phyloP scores from a whole-genome alignment of 2,113 vertebrate species.

The Oxyruncus cristatus region DNA sequence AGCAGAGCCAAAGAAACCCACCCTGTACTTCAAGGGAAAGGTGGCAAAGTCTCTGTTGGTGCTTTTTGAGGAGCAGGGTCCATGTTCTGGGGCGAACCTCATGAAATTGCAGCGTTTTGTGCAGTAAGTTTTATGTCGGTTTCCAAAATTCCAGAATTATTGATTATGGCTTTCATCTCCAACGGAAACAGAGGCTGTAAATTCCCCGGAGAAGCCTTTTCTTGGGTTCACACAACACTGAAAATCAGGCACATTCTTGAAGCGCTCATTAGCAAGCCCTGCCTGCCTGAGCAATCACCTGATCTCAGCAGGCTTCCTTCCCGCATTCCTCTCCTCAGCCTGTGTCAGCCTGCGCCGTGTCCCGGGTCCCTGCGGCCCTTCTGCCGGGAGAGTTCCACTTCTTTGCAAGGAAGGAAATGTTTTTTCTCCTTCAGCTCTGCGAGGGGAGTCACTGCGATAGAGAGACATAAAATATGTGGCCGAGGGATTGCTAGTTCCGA shows the following conservation, averaged over 20 bases:
- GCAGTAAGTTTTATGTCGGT: background rate
- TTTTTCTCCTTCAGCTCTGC: background rate
- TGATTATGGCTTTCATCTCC: background rate
- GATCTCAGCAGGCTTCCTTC: background rate
- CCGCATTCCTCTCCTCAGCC: background rate
- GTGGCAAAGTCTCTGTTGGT: background rate
- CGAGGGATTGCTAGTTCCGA: background rate
- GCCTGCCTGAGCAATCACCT: background rate
- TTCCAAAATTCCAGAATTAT: background rate
- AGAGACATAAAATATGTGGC: background rate
- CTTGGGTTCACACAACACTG: background rate
- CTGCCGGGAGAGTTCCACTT: background rate
- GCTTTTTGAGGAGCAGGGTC: background rate
- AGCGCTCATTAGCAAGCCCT: background rate
- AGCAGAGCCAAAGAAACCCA: background rate
- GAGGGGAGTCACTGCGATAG: background rate
- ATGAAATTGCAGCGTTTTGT: background rate
- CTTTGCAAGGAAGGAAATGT: background rate
- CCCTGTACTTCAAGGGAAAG: background rate
- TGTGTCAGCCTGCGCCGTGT: background rate
- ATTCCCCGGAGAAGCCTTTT: background rate
- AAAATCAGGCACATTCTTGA: background rate
- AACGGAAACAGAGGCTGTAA: background rate
- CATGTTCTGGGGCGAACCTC: background rate
- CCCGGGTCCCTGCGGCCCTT: background rate